These are phyloP conservation scores for Scomberomorus guttatus DNA, from an alignment of 2,797 vertebrate species.

Conservation along the genomic window DNA sequence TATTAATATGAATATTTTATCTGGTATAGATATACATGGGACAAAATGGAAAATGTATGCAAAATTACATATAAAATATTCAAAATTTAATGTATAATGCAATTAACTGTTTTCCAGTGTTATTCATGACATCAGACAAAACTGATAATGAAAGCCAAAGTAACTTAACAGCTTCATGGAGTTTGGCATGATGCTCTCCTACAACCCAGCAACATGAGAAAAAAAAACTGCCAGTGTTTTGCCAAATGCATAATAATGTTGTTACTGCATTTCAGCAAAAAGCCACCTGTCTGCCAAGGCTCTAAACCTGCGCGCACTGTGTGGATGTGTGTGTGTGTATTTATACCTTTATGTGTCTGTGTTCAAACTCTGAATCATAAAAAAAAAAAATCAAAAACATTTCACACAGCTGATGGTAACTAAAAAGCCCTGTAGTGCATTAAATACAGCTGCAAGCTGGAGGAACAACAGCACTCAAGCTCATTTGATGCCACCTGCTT, in stretches of 20 bases:
- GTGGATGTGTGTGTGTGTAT: constrained; percentile 7
- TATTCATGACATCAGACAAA: neutral
- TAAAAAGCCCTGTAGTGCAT: constrained; percentile 25
- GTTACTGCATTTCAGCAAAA: constrained; percentile 42
- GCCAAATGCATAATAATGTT: constrained; percentile 55
- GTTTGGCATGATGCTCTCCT: neutral
- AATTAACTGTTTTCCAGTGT: neutral
- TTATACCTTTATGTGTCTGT: neutral
- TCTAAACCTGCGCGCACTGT: constrained; percentile 27
- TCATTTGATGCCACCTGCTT: constrained; percentile 46
- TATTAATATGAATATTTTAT: neutral
- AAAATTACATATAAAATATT: neutral
- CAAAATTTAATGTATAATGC: neutral
- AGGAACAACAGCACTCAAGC: constrained; percentile 24
- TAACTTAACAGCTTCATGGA: constrained; percentile 3
- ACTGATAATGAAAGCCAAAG: neutral
- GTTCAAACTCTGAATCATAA: constrained; percentile 33
- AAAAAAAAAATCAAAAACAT: constrained; percentile 20
- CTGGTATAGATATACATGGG: neutral
- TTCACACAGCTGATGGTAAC: constrained; percentile 39
- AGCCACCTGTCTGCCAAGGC: constrained; percentile 44
- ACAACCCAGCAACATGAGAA: constrained; percentile 16
- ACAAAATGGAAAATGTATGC: neutral
- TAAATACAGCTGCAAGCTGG: constrained; percentile 40
- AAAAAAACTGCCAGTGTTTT: constrained; percentile 30